These are phyloP conservation scores for Pachypeltis micranthus DNA, from an alignment of 1,140 invertebrate species.

Conservation along the genomic window DNA sequence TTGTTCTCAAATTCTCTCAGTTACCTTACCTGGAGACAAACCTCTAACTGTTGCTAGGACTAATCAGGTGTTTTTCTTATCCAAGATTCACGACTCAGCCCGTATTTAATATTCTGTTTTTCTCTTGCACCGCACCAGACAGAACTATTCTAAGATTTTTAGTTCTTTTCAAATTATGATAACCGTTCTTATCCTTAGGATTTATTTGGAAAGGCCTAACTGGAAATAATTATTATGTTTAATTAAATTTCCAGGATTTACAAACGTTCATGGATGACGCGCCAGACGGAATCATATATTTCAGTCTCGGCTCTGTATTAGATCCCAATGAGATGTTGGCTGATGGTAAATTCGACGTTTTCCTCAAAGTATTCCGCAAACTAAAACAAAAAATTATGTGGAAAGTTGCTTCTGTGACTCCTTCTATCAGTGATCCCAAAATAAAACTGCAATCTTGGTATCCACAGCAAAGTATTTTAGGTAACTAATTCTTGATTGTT, in stretches of 20 bases:
- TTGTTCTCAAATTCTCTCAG: too few species aligned
- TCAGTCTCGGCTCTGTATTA: not conserved
- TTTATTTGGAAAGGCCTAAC: too few species aligned
- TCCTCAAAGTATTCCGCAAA: not conserved
- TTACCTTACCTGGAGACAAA: too few species aligned
- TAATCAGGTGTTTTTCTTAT: too few species aligned
- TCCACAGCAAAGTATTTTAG: not conserved
- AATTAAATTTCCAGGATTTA: not conserved
- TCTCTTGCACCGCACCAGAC: too few species aligned
- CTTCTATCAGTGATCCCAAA: not conserved
- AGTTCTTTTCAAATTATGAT: too few species aligned
- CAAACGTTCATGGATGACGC: not conserved
- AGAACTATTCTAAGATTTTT: too few species aligned
- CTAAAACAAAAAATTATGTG: not conserved
- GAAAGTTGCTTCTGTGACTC: slow-evolving; percentile 7
- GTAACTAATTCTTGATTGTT: slow-evolving; percentile 25
- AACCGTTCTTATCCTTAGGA: too few species aligned
- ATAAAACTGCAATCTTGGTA: not conserved
- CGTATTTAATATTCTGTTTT: too few species aligned
- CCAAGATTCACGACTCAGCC: too few species aligned
- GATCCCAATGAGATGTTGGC: not conserved
- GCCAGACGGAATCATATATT: not conserved
- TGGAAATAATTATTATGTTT: too few species aligned
- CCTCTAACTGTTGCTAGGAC: too few species aligned
- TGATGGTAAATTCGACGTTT: not conserved